A percentile compares a stretch with the other conserved stretches of the same genome.
Conservation (phyloP, 2,888 invertebrate genomes). For the Pachliopta kotzebuea region DNA sequence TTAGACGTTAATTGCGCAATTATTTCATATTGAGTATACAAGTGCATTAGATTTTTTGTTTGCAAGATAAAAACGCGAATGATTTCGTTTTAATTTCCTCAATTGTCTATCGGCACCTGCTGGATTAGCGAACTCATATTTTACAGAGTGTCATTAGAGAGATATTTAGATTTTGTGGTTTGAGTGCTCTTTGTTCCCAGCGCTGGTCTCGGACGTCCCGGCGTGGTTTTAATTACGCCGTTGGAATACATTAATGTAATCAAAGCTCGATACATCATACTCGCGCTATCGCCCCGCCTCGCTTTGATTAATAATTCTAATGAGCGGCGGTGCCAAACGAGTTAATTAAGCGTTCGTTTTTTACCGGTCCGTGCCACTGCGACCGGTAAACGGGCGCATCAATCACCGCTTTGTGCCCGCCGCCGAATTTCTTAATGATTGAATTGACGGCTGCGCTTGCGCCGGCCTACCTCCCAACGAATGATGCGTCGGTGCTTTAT, state of each 20-base stretch:
- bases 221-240: constrained; percentile 73
- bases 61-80: constrained; percentile 10
- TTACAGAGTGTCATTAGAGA: constrained; percentile 55
- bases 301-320: constrained; percentile 79
- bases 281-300: constrained; percentile 73
- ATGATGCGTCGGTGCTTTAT: constrained; percentile 11
- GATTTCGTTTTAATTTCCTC: constrained; percentile 33
- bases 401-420: constrained; percentile 75
- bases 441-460: constrained; percentile 46
- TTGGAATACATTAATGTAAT: constrained; percentile 76
- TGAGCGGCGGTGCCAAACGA: constrained; percentile 80
- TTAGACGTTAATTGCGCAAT: constrained; percentile 23
- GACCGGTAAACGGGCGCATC: constrained; percentile 74
- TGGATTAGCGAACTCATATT: constrained; percentile 46
- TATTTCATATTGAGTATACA: constrained; percentile 25
- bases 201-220: constrained; percentile 53
- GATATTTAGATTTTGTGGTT: constrained; percentile 34
- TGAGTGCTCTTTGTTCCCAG: constrained; percentile 45
- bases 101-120: constrained; percentile 42
- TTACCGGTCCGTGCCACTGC: constrained; percentile 68
- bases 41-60: constrained; percentile 31
- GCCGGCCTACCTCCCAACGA: constrained; percentile 36
- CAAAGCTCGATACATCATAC: constrained; percentile 79
- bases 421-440: constrained; percentile 77
- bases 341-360: constrained; percentile 78